phyloP scores from a whole-genome alignment of 2,797 vertebrate genomes.

The Neoniphon sammara region DNA sequence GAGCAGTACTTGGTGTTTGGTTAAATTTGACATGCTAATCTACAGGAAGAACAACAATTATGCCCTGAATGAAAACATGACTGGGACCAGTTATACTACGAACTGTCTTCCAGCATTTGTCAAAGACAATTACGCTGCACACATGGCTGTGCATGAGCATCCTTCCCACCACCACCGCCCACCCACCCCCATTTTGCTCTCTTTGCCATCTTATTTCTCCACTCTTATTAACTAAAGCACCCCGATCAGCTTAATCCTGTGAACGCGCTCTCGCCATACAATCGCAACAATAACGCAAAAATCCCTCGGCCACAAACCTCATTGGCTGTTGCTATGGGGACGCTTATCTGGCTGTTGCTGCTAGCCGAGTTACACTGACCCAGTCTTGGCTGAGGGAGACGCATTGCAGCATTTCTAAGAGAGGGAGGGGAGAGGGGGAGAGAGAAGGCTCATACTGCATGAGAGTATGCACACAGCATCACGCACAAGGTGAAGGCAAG shows the following conservation, averaged over 20 bases:
- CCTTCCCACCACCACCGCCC: slow-evolving; percentile 1
- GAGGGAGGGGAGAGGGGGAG: slow-evolving; percentile 56
- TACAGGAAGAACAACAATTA: too few relatives aligned
- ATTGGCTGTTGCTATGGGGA: slow-evolving; percentile 84
- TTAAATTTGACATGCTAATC: too few relatives aligned
- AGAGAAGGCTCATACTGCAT: slow-evolving; percentile 65
- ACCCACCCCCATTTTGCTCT: slow-evolving; percentile 5
- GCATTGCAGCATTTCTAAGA: slow-evolving; percentile 89
- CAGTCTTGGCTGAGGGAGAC: slow-evolving; percentile 82
- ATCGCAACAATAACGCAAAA: slow-evolving; percentile 59
- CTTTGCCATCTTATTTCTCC: slow-evolving; percentile 14
- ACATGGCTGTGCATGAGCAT: slow-evolving; percentile 7
- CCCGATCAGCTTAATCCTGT: slow-evolving; percentile 28
- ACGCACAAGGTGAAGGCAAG: slow-evolving; percentile 50
- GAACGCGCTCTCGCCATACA: slow-evolving; percentile 40
- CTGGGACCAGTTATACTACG: neutral
- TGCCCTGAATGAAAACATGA: neutral
- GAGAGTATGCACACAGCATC: slow-evolving; percentile 61
- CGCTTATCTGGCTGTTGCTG: slow-evolving; percentile 61
- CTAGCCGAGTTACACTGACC: slow-evolving; percentile 84
- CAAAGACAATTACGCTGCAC: slow-evolving; percentile 11
- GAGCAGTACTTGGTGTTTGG: too few relatives aligned
- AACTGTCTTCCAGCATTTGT: slow-evolving; percentile 7
- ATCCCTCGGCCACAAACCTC: slow-evolving; percentile 49
- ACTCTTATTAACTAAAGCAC: slow-evolving; percentile 6